Evolutionary conservation across 2,888 invertebrate species (phyloP).

Genomic region (Pasiphila rectangulata): DNA sequence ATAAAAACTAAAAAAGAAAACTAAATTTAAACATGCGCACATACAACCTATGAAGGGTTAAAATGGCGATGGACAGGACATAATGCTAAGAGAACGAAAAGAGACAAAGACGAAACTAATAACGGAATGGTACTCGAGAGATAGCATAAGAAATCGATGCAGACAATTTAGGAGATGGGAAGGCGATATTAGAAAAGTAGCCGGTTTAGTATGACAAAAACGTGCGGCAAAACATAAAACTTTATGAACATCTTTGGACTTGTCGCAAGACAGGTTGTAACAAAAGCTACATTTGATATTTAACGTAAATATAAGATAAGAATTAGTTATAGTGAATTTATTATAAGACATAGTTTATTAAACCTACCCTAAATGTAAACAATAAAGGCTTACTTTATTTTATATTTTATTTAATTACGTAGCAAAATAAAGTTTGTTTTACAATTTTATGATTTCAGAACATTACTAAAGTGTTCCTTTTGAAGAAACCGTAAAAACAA

Average conservation of each 20-base stretch:
- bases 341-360: too few relatives aligned
- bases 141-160: not conserved
- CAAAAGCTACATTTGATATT: too few relatives aligned
- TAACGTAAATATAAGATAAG: too few relatives aligned
- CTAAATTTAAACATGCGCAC: not conserved
- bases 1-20: not conserved
- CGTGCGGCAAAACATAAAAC: not conserved
- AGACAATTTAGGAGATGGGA: not conserved
- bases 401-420: too few relatives aligned
- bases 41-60: not conserved
- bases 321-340: too few relatives aligned
- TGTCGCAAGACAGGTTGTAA: conserved; percentile 2
- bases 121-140: not conserved
- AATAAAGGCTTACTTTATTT: too few relatives aligned
- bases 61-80: not conserved
- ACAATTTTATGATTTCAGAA: too few relatives aligned
- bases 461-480: too few relatives aligned
- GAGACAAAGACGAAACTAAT: not conserved
- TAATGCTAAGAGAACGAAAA: not conserved
- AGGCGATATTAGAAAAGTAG: not conserved
- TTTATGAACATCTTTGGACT: not conserved
- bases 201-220: not conserved
- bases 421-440: too few relatives aligned
- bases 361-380: too few relatives aligned
- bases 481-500: too few relatives aligned